Evolutionary conservation across 2,888 invertebrate genomes (phyloP).

Genomic region (Scrobipalpa atriplicella): DNA sequence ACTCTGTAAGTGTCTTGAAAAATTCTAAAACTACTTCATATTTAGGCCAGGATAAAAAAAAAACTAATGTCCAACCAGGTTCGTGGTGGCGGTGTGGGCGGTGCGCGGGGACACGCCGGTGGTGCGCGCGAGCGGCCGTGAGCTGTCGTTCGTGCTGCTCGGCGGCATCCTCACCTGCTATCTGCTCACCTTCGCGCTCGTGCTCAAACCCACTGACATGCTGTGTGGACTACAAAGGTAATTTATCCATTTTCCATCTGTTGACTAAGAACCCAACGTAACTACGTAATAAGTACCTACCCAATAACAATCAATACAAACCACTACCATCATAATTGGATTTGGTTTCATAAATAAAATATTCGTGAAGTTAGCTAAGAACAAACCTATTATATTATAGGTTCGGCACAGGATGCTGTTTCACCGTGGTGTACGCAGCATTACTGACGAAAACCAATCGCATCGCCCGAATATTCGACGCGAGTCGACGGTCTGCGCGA

Average conservation of each 20-base stretch:
- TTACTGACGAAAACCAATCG: constrained; percentile 98
- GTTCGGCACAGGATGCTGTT: constrained; percentile 95
- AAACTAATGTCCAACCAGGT: constrained; percentile 53
- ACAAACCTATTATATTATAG: constrained; percentile 60
- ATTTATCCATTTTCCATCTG: neutral
- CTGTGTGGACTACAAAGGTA: constrained; percentile 95
- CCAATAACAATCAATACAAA: neutral
- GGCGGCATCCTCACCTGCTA: constrained; percentile 96
- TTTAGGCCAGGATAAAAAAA: neutral
- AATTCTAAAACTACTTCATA: neutral
- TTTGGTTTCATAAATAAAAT: too few relatives aligned
- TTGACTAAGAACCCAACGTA: too few relatives aligned
- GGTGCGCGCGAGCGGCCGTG: constrained; percentile 96
- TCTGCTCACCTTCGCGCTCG: constrained; percentile 95
- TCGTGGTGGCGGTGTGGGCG: constrained; percentile 91
- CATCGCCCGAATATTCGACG: constrained; percentile 97
- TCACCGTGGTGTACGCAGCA: constrained; percentile 98
- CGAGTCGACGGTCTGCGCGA: constrained; percentile 95
- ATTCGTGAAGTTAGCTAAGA: too few relatives aligned
- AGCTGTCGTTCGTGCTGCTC: constrained; percentile 95
- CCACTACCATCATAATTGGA: neutral
- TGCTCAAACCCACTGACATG: constrained; percentile 92
- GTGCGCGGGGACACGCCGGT: constrained; percentile 97
- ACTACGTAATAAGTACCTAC: too few relatives aligned
- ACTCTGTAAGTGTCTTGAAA: constrained; percentile 76